phyloP scores from a whole-genome alignment of 2,113 vertebrate genomes.

The Silurus meridionalis region DNA sequence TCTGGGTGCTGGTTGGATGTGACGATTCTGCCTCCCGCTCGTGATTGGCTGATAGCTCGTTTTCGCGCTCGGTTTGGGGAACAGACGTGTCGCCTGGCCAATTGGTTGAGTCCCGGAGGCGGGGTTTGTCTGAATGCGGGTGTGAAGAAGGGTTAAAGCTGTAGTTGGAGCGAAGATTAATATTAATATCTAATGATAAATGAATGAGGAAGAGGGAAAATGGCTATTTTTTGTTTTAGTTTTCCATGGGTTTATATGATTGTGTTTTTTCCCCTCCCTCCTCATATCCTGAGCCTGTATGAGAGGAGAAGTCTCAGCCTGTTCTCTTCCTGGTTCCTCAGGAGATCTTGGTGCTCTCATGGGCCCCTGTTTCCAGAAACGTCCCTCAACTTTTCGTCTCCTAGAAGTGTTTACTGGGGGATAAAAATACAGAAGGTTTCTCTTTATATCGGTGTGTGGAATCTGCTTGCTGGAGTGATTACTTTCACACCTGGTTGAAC shows the following conservation, averaged over 20 bases:
- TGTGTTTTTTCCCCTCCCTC: neutral
- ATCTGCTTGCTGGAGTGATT: neutral
- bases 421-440: neutral
- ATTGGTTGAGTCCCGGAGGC: neutral
- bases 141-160: too few species aligned
- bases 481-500: neutral
- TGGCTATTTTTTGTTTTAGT: neutral
- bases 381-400: neutral
- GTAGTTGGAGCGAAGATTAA: neutral
- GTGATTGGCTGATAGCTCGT: neutral
- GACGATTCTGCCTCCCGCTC: neutral
- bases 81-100: neutral
- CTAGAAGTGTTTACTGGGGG: neutral
- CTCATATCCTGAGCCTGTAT: too few species aligned
- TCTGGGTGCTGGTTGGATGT: neutral
- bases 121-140: conserved; percentile 12
- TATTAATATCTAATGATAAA: neutral
- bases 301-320: neutral
- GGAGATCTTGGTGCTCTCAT: neutral
- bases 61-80: neutral
- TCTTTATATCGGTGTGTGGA: neutral
- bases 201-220: neutral
- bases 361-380: neutral
- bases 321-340: conserved; percentile 12
- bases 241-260: too few species aligned